Evolutionary conservation across 2,888 invertebrate species (phyloP).

Genomic region (Cenopis cana): DNA sequence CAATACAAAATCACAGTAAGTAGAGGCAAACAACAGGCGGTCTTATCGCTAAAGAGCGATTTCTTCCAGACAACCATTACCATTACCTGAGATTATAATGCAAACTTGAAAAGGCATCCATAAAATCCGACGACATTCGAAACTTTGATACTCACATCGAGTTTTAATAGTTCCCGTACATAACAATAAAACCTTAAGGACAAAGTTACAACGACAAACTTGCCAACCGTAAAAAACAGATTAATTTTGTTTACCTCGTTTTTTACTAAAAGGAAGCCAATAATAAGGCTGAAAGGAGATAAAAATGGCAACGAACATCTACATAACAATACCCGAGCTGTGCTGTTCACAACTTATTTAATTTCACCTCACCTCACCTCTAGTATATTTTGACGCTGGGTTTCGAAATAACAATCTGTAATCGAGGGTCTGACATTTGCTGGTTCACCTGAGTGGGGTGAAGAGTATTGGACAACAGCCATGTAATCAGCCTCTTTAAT

Average conservation of each 20-base stretch:
- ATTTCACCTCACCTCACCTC: no score
- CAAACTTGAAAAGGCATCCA: constrained; percentile 17
- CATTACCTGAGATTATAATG: constrained; percentile 5
- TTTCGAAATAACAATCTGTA: background rate
- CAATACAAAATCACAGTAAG: no score
- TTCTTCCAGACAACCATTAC: no score
- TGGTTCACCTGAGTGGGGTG: background rate
- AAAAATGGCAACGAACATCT: constrained; percentile 45
- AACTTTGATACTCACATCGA: constrained; percentile 28
- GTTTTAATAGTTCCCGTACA: constrained; percentile 36
- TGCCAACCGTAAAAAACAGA: constrained; percentile 38
- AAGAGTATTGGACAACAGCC: background rate
- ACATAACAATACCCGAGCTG: constrained; percentile 43
- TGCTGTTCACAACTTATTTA: no score
- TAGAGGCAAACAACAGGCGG: no score
- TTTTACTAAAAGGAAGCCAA: constrained; percentile 40
- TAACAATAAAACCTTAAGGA: constrained; percentile 40
- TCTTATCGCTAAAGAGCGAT: no score
- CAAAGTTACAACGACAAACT: constrained; percentile 30
- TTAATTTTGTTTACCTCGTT: constrained; percentile 42
- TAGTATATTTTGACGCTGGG: no score
- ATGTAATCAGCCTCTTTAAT: constrained; percentile 46
- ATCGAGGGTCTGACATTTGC: background rate
- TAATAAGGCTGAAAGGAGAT: constrained; percentile 46
- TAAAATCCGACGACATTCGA: constrained; percentile 21